Base-by-base conservation (phyloP, 2,888 invertebrate genomes). In the Acronicta alni region DNA sequence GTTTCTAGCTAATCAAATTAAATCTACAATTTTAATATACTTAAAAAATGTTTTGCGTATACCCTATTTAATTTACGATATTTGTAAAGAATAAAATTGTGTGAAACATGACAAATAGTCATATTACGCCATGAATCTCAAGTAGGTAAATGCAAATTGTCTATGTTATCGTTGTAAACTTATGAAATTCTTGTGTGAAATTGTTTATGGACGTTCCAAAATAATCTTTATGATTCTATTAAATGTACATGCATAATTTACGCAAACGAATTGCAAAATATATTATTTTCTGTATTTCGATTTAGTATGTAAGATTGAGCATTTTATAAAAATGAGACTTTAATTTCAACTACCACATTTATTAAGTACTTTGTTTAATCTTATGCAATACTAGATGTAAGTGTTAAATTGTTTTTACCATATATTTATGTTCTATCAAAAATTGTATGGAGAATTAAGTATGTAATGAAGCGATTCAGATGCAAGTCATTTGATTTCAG, bases 361-460 rank as follows among this genome's bases (percentile, higher is more conserved):
- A 83, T 82, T 74, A 84, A 82, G 82, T 88, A 86, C 89, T 83
- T 92, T 85, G 87, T 89, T 88, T 91, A 86, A 89, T 92, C 91
- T 90, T 92, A 93, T 93, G 94, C 94, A 94, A 94, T 94, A 93
- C 88, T 94, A 93, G 94, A 82, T 89, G 77, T 94, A 94, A 94
- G 94, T 94, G 94, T 93, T 94, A 91, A 90, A 91, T 93, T 93
- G 90, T 93, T 94, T 92, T 92, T 90, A 89, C 89, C 88, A 89
- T 88, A 89, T 92, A 92, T 92, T 93, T 93, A 93, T 93, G 84
- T 88, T 89, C 87, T 87, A 83, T 86, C 72, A 71, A 60, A 82
- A 84, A 81, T 81, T 72, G 73, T 72, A 77, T 69, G 74, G 74
- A 79, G 73, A 85, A 84, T 81, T 82, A 81, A 82, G 77, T 64